A percentile compares a stretch with the other conserved stretches of the same genome.
phyloP scores from a whole-genome alignment of 1,140 invertebrate genomes.

The Hirudo medicinalis region DNA sequence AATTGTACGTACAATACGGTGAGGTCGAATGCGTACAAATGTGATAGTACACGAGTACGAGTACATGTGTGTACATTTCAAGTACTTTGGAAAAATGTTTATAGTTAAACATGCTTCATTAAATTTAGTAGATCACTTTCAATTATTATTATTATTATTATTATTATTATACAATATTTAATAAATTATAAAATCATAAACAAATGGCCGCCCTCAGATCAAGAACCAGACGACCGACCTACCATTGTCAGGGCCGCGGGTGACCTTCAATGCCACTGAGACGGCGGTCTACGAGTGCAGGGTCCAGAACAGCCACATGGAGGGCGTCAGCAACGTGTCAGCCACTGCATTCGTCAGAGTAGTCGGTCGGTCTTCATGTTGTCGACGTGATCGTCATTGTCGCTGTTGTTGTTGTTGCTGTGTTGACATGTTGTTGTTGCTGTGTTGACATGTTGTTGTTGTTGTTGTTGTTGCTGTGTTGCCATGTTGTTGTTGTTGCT shows the following conservation, averaged over 20 bases:
- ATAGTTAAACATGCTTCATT: too few species aligned
- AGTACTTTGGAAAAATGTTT: too few species aligned
- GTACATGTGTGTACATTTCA: too few species aligned
- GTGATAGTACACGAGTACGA: too few species aligned
- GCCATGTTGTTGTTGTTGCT: conserved; percentile 9
- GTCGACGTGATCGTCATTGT: not conserved
- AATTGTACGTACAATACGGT: too few species aligned
- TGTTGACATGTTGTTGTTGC: conserved; percentile 11
- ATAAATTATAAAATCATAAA: conserved; percentile 24
- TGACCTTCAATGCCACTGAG: conserved; percentile 33
- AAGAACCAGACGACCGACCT: conserved; percentile 20
- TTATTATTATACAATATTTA: too few species aligned
- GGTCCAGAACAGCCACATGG: conserved; percentile 29
- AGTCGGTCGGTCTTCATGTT: not conserved
- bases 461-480: not conserved
- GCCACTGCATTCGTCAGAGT: conserved; percentile 20
- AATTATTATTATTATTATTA: not conserved
- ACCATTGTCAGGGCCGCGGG: conserved; percentile 26
- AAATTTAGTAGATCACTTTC: not conserved
- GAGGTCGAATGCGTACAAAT: too few species aligned
- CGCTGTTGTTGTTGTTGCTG: conserved; percentile 12
- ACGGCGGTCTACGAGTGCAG: conserved; percentile 34
- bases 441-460: too few species aligned
- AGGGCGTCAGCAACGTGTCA: conserved; percentile 18
- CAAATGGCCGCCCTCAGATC: conserved; percentile 6